A percentile compares a stretch with the other conserved stretches of the same genome.
These are phyloP conservation scores for Sebastiscus tertius DNA, from an alignment of 2,797 vertebrate genomes.

Conservation along the genomic window DNA sequence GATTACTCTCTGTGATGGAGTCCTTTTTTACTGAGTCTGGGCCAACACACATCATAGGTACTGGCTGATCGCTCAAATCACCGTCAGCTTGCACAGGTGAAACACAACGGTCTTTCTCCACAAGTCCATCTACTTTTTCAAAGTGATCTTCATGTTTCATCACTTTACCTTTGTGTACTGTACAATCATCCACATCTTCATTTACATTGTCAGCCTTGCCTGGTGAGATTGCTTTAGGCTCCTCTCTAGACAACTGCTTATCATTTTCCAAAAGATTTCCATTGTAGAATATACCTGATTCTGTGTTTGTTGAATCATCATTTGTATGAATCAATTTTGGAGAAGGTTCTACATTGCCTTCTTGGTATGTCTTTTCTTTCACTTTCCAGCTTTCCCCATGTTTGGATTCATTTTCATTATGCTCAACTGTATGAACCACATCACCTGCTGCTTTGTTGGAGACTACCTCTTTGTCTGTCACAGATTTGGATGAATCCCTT, in stretches of 20 bases:
- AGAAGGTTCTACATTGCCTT: background rate
- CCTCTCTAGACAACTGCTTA: background rate
- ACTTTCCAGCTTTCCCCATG: slow-evolving; percentile 1
- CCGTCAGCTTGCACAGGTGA: background rate
- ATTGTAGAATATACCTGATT: background rate
- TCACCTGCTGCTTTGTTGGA: slow-evolving; percentile 2
- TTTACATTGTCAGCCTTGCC: slow-evolving; percentile 2
- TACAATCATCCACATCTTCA: slow-evolving; percentile 2
- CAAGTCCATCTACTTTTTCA: slow-evolving; percentile 9
- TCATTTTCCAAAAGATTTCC: slow-evolving; percentile 35
- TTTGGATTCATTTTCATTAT: slow-evolving; percentile 17
- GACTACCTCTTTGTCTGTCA: background rate
- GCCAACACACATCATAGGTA: background rate
- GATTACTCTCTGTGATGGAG: slow-evolving; percentile 1
- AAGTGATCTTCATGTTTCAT: background rate
- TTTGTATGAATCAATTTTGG: background rate
- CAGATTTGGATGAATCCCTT: slow-evolving; percentile 9
- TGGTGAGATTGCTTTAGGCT: slow-evolving; percentile 2
- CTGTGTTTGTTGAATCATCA: slow-evolving; percentile 15
- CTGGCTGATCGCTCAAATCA: slow-evolving; percentile 10
- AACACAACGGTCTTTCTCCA: background rate
- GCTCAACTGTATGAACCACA: background rate
- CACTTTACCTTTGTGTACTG: background rate
- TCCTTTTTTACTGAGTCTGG: background rate
- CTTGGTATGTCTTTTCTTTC: slow-evolving; percentile 9